Evolutionary conservation across 2,113 vertebrate genomes (phyloP).

Genomic region (Pituophis catenifer): DNA sequence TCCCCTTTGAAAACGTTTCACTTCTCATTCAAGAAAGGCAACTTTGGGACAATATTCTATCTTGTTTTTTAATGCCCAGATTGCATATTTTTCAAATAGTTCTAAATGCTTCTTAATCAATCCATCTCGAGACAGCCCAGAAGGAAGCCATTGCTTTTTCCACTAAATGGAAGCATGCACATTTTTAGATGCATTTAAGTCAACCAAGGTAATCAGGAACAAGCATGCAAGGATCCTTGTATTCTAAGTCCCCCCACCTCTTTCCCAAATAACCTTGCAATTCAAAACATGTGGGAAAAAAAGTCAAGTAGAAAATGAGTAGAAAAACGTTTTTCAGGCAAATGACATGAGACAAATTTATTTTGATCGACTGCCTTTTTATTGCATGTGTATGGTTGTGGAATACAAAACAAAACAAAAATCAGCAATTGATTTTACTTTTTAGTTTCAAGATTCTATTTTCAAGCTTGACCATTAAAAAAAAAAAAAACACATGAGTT

Average conservation of each 20-base stretch:
- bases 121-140: neutral
- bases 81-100: neutral
- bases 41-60: neutral
- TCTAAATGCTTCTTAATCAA: neutral
- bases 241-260: neutral
- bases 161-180: neutral
- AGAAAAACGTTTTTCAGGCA: neutral
- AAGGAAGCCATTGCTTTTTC: neutral
- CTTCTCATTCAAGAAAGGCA: neutral
- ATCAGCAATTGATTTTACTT: slow-evolving; percentile 53
- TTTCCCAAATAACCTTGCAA: neutral
- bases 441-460: slow-evolving; percentile 54
- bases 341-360: neutral
- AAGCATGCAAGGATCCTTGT: neutral
- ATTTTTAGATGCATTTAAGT: neutral
- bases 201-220: neutral
- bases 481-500: neutral
- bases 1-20: neutral
- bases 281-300: neutral
- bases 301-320: neutral
- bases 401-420: slow-evolving; percentile 55
- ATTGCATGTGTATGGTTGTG: slow-evolving; percentile 60
- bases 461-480: slow-evolving; percentile 17
- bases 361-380: slow-evolving; percentile 64
- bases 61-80: neutral